Conservation (phyloP, 2,888 invertebrate genomes). For the Brenthis ino region DNA sequence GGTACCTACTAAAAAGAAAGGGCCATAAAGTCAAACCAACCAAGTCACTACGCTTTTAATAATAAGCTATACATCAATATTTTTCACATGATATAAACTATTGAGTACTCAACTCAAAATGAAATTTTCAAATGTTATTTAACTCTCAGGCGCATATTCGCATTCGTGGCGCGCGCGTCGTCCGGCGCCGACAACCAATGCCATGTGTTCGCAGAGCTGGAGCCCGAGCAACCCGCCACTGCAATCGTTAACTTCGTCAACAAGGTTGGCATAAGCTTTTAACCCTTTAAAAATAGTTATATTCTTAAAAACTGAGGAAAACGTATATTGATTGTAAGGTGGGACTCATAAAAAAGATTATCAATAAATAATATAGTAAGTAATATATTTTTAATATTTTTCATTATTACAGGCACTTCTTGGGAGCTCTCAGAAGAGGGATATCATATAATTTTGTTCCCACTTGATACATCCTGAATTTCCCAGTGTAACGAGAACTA, state of each 20-base stretch:
- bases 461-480: not conserved
- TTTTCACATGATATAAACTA: too few species aligned
- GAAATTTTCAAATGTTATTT: slow-evolving; percentile 1
- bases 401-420: slow-evolving; percentile 68
- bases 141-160: slow-evolving; percentile 91
- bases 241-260: slow-evolving; percentile 96
- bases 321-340: too few species aligned
- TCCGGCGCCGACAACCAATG: slow-evolving; percentile 97
- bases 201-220: slow-evolving; percentile 97
- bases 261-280: slow-evolving; percentile 77
- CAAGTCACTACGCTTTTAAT: too few species aligned
- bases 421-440: slow-evolving; percentile 71
- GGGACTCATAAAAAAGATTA: too few species aligned
- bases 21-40: too few species aligned
- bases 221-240: slow-evolving; percentile 95
- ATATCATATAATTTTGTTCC: slow-evolving; percentile 59
- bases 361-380: too few species aligned
- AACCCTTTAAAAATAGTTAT: not conserved
- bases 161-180: slow-evolving; percentile 94
- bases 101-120: not conserved
- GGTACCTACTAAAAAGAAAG: too few species aligned
- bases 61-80: too few species aligned
- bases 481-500: slow-evolving; percentile 22
- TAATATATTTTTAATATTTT: slow-evolving; percentile 17
- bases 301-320: not conserved